Evolutionary conservation across 1,140 invertebrate genomes (phyloP).

Genomic region (Danaus plexippus): DNA sequence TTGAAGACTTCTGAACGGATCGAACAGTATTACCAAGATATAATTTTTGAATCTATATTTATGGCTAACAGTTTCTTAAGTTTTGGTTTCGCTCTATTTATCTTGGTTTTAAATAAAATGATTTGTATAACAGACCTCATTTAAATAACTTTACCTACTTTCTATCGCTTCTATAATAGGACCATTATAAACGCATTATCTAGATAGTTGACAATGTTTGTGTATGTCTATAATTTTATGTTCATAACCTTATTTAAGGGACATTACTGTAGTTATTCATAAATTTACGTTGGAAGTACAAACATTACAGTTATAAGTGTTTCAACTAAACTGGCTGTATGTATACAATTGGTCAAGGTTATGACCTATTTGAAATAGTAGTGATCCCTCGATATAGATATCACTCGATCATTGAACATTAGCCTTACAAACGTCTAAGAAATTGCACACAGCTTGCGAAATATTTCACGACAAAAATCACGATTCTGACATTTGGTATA

Average conservation of each 20-base stretch:
- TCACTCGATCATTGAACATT: constrained; percentile 13
- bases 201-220: constrained; percentile 41
- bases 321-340: no score
- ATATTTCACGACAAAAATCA: constrained; percentile 62
- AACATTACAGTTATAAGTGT: no score
- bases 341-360: neutral
- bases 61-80: no score
- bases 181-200: constrained; percentile 57
- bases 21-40: no score
- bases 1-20: no score
- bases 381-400: constrained; percentile 7
- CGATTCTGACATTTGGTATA: constrained; percentile 66
- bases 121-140: constrained; percentile 31
- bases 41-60: no score
- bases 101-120: constrained; percentile 15
- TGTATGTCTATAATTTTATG: constrained; percentile 11
- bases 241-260: no score
- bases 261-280: no score
- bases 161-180: constrained; percentile 42
- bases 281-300: no score
- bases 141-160: constrained; percentile 45
- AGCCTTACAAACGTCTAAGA: constrained; percentile 14
- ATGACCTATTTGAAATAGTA: constrained; percentile 17
- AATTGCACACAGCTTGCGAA: constrained; percentile 45
- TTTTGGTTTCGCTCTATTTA: constrained; percentile 22